These are phyloP conservation scores for Brevimyrus niger DNA, from an alignment of 2,113 vertebrate species.

Conservation along the genomic window DNA sequence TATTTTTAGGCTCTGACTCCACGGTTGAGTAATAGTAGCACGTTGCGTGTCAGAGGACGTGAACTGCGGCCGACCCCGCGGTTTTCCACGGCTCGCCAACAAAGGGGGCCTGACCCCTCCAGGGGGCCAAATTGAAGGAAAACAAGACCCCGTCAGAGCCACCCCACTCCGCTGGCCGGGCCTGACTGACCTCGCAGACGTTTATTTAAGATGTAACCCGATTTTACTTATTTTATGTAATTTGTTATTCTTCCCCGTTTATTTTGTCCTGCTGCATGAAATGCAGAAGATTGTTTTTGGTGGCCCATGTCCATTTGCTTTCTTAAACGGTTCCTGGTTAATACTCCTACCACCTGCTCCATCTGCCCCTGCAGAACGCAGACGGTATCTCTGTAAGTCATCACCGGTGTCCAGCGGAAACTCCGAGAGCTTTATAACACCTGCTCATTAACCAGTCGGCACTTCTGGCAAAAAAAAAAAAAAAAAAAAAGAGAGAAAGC, in stretches of 20 bases:
- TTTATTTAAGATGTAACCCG: conserved; percentile 36
- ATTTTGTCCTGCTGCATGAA: conserved; percentile 26
- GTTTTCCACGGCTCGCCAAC: not conserved
- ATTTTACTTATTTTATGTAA: conserved; percentile 35
- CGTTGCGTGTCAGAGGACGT: not conserved
- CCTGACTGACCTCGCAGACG: not conserved
- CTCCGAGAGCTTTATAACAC: conserved; percentile 10
- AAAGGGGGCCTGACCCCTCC: not conserved
- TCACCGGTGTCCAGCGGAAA: not conserved
- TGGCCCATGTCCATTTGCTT: conserved; percentile 43
- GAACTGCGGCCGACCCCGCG: not conserved
- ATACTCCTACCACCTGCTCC: conserved; percentile 46
- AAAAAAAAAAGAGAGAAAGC: not conserved
- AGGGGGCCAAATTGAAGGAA: conserved; percentile 9
- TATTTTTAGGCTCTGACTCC: not conserved
- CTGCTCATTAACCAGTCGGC: conserved; percentile 1
- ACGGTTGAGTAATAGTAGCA: not conserved
- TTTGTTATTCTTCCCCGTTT: conserved; percentile 43
- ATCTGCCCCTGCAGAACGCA: not conserved
- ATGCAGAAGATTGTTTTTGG: conserved; percentile 37
- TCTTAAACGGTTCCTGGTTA: conserved; percentile 37
- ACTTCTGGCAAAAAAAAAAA: not conserved
- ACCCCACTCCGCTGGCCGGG: not conserved
- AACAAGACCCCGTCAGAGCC: not conserved
- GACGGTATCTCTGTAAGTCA: not conserved